Evolutionary conservation across 2,888 invertebrate genomes (phyloP), one percentile per base, ranked within the genome.

Genomic region (Nowickia ferox): DNA sequence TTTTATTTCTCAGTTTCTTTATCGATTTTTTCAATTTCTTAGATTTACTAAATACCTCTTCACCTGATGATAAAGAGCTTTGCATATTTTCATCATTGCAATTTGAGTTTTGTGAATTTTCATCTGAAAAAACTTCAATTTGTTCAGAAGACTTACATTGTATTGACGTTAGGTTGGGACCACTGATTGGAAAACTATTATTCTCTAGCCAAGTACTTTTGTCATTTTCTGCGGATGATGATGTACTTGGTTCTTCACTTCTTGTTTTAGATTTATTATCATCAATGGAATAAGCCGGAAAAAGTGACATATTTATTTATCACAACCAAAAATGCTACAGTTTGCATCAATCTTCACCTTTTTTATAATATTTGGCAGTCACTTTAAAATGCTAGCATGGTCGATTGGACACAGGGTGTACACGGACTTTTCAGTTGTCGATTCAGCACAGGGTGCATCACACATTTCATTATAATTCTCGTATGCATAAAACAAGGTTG

Each of bases 211-310:
- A 88, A 40, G 1, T 53, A 9, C 11, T 66, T 40, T 48, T 2
- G 9, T 77, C 53, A 2, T 15, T n/a, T 38, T 4, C 1, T 4
- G 48, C 11, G 5, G 3, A 5, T 9, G 74, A 22, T 15, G 76
- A 59, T 6, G 57, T 40, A 5, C 42, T 17, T 19, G 15, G 59
- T 9, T 19, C 13, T 9, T 61, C 10, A n/a, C 38, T 42, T 55
- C 9, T 65, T 44, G 8, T n/a, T 48, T 42, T 40, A 15, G 10
- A 48, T 51, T 17, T 30, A 22, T 6, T 51, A n/a, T 53, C 63
- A 1, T 59, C n/a, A 30, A 30, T 30, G 0, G 83, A 76, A 66
- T 88, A 88, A 2, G 88, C 88, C 1, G 88, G 88, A 69, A 88
- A 88, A 5, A 88, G 61, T 0, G 88, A 88, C 88, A 88, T 88